phyloP scores from a whole-genome alignment of 2,888 invertebrate species.

The Drosophila kuntzei region DNA sequence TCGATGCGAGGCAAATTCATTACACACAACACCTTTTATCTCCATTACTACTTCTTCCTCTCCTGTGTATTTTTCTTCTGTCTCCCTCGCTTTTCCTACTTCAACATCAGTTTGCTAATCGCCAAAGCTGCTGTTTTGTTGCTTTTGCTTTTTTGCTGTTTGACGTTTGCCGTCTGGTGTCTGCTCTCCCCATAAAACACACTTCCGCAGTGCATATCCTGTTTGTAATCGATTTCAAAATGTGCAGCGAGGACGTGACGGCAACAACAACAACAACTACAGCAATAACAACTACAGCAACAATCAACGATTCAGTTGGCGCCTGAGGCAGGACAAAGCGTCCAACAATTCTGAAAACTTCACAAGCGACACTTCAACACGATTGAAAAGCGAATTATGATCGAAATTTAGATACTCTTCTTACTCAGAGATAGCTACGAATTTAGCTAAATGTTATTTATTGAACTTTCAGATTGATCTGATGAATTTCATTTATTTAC shows the following conservation, averaged over 20 bases:
- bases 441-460: background rate
- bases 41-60: background rate
- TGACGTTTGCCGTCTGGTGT: constrained; percentile 30
- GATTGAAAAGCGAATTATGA: background rate
- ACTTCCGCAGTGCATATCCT: constrained; percentile 80
- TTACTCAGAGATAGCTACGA: background rate
- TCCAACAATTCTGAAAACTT: constrained; percentile 30
- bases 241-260: constrained; percentile 66
- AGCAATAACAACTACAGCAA: background rate
- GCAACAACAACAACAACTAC: constrained; percentile 25
- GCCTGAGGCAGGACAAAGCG: constrained; percentile 19
- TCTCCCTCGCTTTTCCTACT: background rate
- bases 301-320: constrained; percentile 10
- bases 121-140: constrained; percentile 23
- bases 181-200: constrained; percentile 51
- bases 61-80: background rate
- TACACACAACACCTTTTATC: constrained; percentile 28
- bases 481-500: too few species aligned
- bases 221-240: constrained; percentile 80
- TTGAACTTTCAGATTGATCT: background rate
- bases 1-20: constrained; percentile 45
- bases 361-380: constrained; percentile 24
- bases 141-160: constrained; percentile 17
- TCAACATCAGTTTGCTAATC: constrained; percentile 22
- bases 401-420: constrained; percentile 4